Evolutionary conservation across 2,888 invertebrate genomes (phyloP).

Genomic region (Drosophila putrida): DNA sequence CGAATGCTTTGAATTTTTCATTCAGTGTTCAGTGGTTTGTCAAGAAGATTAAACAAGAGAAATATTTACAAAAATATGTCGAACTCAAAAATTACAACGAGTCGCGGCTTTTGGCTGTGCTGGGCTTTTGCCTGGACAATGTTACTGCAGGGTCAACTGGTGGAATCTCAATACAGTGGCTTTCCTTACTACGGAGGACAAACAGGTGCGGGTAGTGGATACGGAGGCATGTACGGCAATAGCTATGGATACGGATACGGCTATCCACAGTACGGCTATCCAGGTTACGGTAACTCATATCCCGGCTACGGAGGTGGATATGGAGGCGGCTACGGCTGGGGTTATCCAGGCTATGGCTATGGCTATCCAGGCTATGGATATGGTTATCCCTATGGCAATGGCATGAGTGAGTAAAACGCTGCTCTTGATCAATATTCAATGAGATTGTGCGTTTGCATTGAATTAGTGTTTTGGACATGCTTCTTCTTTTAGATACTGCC

Average conservation of each 20-base stretch:
- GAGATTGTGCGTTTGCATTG: slow-evolving; percentile 31
- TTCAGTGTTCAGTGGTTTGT: slow-evolving; percentile 51
- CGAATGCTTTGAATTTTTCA: slow-evolving; percentile 19
- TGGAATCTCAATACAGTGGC: slow-evolving; percentile 59
- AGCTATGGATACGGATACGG: slow-evolving; percentile 58
- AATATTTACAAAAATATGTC: slow-evolving; percentile 48
- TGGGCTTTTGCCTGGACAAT: slow-evolving; percentile 26
- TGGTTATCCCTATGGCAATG: slow-evolving; percentile 60
- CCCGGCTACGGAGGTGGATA: slow-evolving; percentile 48
- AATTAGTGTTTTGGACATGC: slow-evolving; percentile 71
- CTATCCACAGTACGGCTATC: slow-evolving; percentile 43
- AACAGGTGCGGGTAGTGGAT: slow-evolving; percentile 24
- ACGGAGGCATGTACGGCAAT: slow-evolving; percentile 39
- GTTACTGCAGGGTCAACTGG: slow-evolving; percentile 38
- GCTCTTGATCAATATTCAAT: background rate
- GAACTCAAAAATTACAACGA: slow-evolving; percentile 8
- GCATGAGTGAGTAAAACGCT: slow-evolving; percentile 62
- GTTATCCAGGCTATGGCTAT: slow-evolving; percentile 31
- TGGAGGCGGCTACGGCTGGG: slow-evolving; percentile 37
- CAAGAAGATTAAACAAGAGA: slow-evolving; percentile 30
- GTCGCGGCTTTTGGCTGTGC: slow-evolving; percentile 33
- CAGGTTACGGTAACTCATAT: slow-evolving; percentile 33
- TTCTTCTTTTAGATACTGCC: slow-evolving; percentile 68
- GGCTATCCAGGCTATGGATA: slow-evolving; percentile 50
- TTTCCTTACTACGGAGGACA: slow-evolving; percentile 60